Percentiles rank a stretch among this genome's conserved stretches.
phyloP scores from a whole-genome alignment of 64 coral and sea anemone genomes.

The Montipora capricornis region DNA sequence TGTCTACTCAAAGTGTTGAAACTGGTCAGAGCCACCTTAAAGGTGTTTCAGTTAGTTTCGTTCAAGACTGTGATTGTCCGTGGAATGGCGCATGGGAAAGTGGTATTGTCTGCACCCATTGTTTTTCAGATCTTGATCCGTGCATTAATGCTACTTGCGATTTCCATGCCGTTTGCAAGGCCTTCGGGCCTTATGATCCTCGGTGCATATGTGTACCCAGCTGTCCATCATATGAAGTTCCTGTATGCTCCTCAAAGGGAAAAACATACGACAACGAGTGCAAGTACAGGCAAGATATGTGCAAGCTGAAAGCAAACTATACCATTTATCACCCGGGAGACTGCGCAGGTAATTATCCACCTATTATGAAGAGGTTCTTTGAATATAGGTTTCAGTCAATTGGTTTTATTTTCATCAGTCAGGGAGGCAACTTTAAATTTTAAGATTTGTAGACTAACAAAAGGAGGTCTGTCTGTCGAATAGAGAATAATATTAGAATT shows the following conservation, averaged over 20 bases:
- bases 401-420: no score
- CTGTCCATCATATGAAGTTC: conserved; percentile 69
- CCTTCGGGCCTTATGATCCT: conserved; percentile 41
- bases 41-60: no score
- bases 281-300: conserved; percentile 65
- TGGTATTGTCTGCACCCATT: background rate
- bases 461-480: no score
- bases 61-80: no score
- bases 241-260: conserved; percentile 62
- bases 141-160: conserved; percentile 71
- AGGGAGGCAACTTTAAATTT: no score
- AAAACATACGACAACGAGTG: conserved; percentile 75
- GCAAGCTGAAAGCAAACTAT: conserved; percentile 42
- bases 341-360: conserved; percentile 52
- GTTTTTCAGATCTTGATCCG: conserved; percentile 58
- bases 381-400: no score
- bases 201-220: conserved; percentile 51
- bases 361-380: no score
- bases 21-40: no score
- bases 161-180: conserved; percentile 66
- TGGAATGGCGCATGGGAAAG: no score
- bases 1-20: no score
- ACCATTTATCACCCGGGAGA: conserved; percentile 60
- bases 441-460: no score
- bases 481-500: no score